phyloP scores from a whole-genome alignment of 2,888 invertebrate genomes.

The Phlogophora meticulosa region DNA sequence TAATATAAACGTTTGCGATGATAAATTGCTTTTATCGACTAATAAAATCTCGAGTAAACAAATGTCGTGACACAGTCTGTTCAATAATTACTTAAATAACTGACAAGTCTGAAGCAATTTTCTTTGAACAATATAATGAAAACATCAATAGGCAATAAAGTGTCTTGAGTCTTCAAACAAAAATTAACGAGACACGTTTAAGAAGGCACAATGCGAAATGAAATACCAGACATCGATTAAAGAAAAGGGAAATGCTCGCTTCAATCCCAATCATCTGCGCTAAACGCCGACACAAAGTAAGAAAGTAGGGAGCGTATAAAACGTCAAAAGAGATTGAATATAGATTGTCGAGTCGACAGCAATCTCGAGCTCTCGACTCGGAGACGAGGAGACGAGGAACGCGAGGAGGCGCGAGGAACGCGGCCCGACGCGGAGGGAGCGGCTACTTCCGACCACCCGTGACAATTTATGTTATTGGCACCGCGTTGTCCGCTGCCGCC shows the following conservation, averaged over 20 bases:
- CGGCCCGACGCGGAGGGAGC: constrained; percentile 62
- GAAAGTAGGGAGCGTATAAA: constrained; percentile 87
- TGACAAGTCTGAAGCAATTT: constrained; percentile 17
- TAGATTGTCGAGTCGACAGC: constrained; percentile 89
- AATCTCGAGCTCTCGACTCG: constrained; percentile 77
- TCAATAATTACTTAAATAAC: constrained; percentile 28
- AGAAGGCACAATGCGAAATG: constrained; percentile 70
- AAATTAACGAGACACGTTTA: constrained; percentile 55
- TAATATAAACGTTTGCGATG: constrained; percentile 56
- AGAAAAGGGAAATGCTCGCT: constrained; percentile 77
- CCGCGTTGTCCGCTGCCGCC: constrained; percentile 81
- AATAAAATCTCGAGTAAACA: constrained; percentile 58
- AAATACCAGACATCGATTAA: constrained; percentile 76
- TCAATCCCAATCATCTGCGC: constrained; percentile 82
- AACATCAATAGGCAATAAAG: constrained; percentile 40
- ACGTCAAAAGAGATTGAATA: constrained; percentile 91
- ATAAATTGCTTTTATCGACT: constrained; percentile 58
- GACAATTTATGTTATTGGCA: constrained; percentile 91
- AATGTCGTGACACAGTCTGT: constrained; percentile 46
- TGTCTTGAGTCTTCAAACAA: constrained; percentile 45
- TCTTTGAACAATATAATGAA: constrained; percentile 40
- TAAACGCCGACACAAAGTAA: constrained; percentile 88
- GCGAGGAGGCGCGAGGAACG: constrained; percentile 62
- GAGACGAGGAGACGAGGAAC: constrained; percentile 65
- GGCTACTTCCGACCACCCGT: constrained; percentile 85